Base-by-base conservation (phyloP, 2,888 invertebrate species). In the Micoletzkya japonica region DNA sequence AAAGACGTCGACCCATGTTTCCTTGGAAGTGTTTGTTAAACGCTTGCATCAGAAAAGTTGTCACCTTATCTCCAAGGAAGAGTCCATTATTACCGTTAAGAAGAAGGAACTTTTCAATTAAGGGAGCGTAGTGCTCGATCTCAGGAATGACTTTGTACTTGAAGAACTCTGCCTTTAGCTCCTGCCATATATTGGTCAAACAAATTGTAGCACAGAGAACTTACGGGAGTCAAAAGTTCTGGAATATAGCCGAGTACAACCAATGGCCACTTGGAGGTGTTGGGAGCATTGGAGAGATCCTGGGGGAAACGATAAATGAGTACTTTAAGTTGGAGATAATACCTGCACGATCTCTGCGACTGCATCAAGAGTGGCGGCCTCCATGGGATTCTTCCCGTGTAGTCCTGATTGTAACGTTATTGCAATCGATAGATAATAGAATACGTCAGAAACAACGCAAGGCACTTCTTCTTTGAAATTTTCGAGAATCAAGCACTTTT, bases 1-100 rank as follows among this genome's bases (percentile, higher is more conserved):
- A 50, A 81, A 78, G 4, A 82, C 78, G 44, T 82, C 82, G 2
- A 81, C 81, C 82, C 82, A 82, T n/a, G 81, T 82, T 54, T 79
- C 79, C 75, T 75, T 36, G 32, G 59, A 56, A 17, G 4, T 7
- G 7, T 24, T 32, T 2, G 14, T 54, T 20, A 36, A 57, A 30
- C 36, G 4, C 17, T 17, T 36, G 4, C 20, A 52, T 34, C 26
- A 30, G 26, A 4, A 26, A 7, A n/a, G 17, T 63, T 36, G 28
- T 36, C 14, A 79, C 75, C 39, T 74, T 73, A 59, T 82, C 81
- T 28, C 81, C 81, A 54, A 78, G 49, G 57, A 81, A 73, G 24
- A 82, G 72, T 20, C 76, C 74, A 37, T 77, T 76, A 70, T 76
- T 76, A 17, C 80, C 82, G 59, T 81, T 79, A 52, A 80, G 79